Evolutionary conservation across 2,113 vertebrate species (phyloP).

Genomic region (Gracilinanus agilis): DNA sequence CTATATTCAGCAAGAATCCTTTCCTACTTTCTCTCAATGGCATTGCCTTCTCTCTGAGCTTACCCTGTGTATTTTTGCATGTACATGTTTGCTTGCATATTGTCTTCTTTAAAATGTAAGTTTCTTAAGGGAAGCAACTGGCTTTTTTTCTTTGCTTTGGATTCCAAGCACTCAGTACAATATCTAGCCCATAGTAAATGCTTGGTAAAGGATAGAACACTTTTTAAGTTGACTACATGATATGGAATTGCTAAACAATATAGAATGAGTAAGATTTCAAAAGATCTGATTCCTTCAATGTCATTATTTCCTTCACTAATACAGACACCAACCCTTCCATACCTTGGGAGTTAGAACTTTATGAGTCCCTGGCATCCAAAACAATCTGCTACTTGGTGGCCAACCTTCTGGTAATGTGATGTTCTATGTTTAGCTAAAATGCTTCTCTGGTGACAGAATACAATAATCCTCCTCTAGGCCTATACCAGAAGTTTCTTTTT

Average conservation of each 20-base stretch:
- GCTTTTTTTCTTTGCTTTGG: not conserved
- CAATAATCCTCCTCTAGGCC: not conserved
- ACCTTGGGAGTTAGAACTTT: not conserved
- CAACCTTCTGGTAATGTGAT: not conserved
- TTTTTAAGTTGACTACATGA: not conserved
- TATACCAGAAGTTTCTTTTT: not conserved
- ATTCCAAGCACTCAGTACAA: not conserved
- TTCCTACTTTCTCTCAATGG: not conserved
- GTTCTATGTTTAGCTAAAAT: not conserved
- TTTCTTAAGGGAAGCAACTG: not conserved
- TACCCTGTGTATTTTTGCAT: not conserved
- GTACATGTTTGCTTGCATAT: not conserved
- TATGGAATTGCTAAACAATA: not conserved
- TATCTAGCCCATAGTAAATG: not conserved
- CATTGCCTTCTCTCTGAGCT: not conserved
- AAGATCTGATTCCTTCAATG: not conserved
- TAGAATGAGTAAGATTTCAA: not conserved
- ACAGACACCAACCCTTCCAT: not conserved
- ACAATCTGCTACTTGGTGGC: not conserved
- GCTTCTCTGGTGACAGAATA: not conserved
- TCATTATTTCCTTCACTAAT: not conserved
- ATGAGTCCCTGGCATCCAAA: not conserved
- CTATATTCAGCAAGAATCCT: not conserved
- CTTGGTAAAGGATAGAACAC: not conserved
- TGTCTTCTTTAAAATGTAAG: not conserved